phyloP scores from a whole-genome alignment of 2,888 invertebrate genomes.

The Apotomis turbidana region DNA sequence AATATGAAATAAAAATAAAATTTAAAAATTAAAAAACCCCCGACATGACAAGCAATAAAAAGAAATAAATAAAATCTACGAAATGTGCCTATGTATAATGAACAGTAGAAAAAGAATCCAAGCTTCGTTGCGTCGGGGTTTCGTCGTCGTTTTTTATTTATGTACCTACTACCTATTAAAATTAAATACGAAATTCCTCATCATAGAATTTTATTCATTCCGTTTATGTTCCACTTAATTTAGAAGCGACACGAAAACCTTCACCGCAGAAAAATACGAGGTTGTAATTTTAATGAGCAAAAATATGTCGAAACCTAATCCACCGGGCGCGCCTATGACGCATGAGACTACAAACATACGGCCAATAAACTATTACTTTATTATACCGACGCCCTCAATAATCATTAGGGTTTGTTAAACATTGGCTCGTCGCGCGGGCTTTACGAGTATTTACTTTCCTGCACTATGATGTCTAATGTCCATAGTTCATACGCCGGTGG shows the following conservation, averaged over 20 bases:
- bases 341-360: conserved; percentile 65
- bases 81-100: too few species aligned
- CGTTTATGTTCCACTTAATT: not conserved
- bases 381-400: conserved; percentile 72
- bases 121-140: too few species aligned
- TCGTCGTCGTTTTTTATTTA: too few species aligned
- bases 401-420: conserved; percentile 66
- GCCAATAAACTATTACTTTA: conserved; percentile 79
- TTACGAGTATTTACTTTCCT: conserved; percentile 63
- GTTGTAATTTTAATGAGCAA: conserved; percentile 36
- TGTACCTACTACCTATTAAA: too few species aligned
- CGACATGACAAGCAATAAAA: too few species aligned
- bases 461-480: conserved; percentile 33
- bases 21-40: too few species aligned
- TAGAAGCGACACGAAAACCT: not conserved
- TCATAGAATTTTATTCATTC: too few species aligned
- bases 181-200: too few species aligned
- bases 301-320: conserved; percentile 44
- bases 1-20: too few species aligned
- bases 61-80: too few species aligned
- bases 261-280: conserved; percentile 1
- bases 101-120: too few species aligned
- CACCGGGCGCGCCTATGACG: conserved; percentile 73
- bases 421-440: conserved; percentile 55
- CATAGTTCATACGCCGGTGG: conserved; percentile 3